These are phyloP conservation scores for Myotis daubentonii DNA, from an alignment of 2,797 vertebrate species.

Conservation along the genomic window DNA sequence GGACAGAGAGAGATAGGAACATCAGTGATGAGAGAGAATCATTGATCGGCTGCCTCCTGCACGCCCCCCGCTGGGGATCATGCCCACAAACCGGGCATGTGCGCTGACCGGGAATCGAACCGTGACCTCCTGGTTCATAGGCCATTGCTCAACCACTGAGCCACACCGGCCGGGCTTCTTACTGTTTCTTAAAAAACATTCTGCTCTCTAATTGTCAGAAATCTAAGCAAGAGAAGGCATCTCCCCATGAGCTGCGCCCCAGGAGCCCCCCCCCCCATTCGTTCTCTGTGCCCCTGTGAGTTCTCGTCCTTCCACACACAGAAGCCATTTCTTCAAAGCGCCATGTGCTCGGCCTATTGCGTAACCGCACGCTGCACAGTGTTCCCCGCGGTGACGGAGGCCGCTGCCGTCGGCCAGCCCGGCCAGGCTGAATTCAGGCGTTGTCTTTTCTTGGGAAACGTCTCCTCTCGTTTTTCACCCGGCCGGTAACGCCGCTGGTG, in stretches of 20 bases:
- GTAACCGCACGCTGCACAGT: fast-evolving
- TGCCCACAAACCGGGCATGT: too few relatives aligned
- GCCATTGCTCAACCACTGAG: too few relatives aligned
- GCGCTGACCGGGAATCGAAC: too few relatives aligned
- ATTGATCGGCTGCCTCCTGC: too few relatives aligned
- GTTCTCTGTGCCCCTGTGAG: background rate
- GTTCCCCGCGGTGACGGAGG: background rate
- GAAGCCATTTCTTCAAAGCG: background rate
- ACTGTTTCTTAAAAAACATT: background rate
- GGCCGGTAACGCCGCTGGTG: fast-evolving
- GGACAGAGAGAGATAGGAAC: too few relatives aligned
- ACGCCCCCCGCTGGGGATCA: too few relatives aligned
- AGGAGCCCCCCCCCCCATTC: background rate
- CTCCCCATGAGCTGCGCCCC: background rate
- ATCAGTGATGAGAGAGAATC: too few relatives aligned
- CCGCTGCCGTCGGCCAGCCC: fast-evolving
- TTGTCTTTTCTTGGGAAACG: background rate
- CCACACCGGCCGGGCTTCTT: background rate
- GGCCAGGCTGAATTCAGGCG: background rate
- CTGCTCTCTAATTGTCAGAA: background rate
- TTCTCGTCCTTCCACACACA: background rate
- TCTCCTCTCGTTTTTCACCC: background rate
- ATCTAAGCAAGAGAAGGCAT: background rate
- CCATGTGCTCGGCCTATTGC: fast-evolving
- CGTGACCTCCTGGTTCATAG: too few relatives aligned